These are phyloP conservation scores for Notothenia rossii DNA, from an alignment of 2,113 vertebrate genomes.

Conservation along the genomic window DNA sequence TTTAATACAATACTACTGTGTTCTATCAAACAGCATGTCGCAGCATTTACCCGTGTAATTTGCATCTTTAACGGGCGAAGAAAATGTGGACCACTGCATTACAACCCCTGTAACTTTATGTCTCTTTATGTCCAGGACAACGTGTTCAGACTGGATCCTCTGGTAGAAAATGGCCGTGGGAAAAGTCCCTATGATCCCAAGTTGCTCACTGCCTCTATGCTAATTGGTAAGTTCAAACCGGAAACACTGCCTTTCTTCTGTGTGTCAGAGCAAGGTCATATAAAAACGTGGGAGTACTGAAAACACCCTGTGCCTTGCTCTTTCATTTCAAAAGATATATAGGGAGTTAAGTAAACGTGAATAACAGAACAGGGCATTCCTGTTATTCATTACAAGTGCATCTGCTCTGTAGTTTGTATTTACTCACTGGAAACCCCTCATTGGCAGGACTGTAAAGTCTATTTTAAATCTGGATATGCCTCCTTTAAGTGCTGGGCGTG, in stretches of 20 bases:
- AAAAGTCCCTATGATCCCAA: constrained; percentile 99
- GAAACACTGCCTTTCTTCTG: constrained; percentile 5
- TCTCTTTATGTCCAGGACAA: constrained; percentile 87
- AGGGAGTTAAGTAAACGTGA: constrained; percentile 42
- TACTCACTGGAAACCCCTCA: constrained; percentile 57
- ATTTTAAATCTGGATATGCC: constrained; percentile 55
- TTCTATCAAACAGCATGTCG: background rate
- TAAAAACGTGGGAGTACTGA: constrained; percentile 52
- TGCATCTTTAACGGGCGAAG: background rate
- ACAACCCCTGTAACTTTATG: background rate
- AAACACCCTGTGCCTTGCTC: constrained; percentile 54
- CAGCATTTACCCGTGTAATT: background rate
- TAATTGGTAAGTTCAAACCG: constrained; percentile 87
- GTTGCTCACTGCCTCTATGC: constrained; percentile 93
- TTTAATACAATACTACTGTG: background rate
- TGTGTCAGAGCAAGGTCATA: constrained; percentile 21
- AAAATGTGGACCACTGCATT: background rate
- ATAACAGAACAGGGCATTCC: constrained; percentile 53
- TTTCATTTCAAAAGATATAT: constrained; percentile 59
- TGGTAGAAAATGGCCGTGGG: constrained; percentile 94
- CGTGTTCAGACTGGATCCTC: constrained; percentile 90
- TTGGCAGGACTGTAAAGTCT: constrained; percentile 66
- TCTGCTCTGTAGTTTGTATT: constrained; percentile 61
- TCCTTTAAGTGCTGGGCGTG: constrained; percentile 45
- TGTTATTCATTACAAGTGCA: constrained; percentile 58